Base-by-base conservation (phyloP, 30 jellyfish, hydroid and myxozoan species). In the Pelagia noctiluca region DNA sequence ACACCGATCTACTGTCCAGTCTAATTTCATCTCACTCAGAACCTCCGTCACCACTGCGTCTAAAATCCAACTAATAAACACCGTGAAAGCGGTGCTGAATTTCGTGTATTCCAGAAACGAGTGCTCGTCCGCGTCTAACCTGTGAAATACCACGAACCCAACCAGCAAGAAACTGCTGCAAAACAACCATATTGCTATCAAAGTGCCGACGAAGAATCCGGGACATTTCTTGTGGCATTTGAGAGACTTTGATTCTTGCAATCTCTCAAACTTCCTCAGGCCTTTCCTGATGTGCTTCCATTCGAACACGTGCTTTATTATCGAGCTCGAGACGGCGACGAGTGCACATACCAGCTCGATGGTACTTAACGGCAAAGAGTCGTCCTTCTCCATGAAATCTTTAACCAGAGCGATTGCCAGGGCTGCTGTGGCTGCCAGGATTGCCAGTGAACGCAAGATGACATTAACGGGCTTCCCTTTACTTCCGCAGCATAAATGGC, bases 11-110 rank as follows among this genome's bases (percentile, higher is more conserved):
- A 52, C 21, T 10, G 16, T 52, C 68, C 68, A 52, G 68, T 52
- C 30, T 3, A 52, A 30, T 52, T 25, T 52, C 12, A 52, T 19
- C 68, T 52, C 68, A 19, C 68, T 52, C 68, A 52, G 26, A 52
- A 30, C 68, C 26, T 52, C 68, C 21, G 68, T 30, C 2, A 52
- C 68, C 68, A 52, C 21, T 5, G 68, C 12, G 26, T 52, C 68
- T 30, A 52, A 52, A 10, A 52, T 52, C 68, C 68, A 52, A 52
- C 68, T 52, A 2, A 52, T 19, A 52, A 52, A 52, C 68, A 52
- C 7, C 16, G 68, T 52, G 30, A 52, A 52, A 30, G 68, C 68
- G 21, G 68, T 52, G 68, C 68, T 52, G 68, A 52, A 52, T 19
- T 52, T 52, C 21, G 68, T 52, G 26, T 52, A 52, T 19, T 52